These are phyloP conservation scores for Ylistrum balloti DNA, from an alignment of 1,140 invertebrate genomes.

Conservation along the genomic window DNA sequence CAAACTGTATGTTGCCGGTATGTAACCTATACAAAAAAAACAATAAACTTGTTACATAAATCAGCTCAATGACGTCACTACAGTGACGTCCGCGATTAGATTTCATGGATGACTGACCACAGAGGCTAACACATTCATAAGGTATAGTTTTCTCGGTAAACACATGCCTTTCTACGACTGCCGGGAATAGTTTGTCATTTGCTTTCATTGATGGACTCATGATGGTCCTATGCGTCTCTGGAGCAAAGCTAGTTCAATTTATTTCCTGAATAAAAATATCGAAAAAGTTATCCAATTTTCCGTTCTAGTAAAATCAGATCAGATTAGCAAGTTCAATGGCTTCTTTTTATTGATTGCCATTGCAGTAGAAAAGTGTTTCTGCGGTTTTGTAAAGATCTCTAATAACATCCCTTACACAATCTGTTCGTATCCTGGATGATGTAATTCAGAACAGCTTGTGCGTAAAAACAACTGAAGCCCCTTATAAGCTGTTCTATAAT, in stretches of 20 bases:
- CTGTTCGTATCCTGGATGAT: not conserved
- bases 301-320: conserved; percentile 3
- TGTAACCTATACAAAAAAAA: too few species aligned
- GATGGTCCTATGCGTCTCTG: not conserved
- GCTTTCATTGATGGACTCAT: not conserved
- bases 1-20: too few species aligned
- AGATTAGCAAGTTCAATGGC: conserved; percentile 24
- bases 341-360: not conserved
- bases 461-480: not conserved
- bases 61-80: too few species aligned
- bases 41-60: too few species aligned
- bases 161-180: too few species aligned
- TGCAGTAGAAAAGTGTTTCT: not conserved
- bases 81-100: too few species aligned
- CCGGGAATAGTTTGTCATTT: not conserved
- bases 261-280: not conserved
- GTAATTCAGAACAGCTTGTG: not conserved
- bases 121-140: too few species aligned
- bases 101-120: too few species aligned
- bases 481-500: not conserved
- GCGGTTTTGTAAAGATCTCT: not conserved
- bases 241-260: not conserved
- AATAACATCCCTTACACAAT: not conserved
- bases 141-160: too few species aligned
- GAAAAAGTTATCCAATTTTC: conserved; percentile 33